phyloP scores from a whole-genome alignment of 2,113 vertebrate genomes.

The Edolisoma coerulescens region DNA sequence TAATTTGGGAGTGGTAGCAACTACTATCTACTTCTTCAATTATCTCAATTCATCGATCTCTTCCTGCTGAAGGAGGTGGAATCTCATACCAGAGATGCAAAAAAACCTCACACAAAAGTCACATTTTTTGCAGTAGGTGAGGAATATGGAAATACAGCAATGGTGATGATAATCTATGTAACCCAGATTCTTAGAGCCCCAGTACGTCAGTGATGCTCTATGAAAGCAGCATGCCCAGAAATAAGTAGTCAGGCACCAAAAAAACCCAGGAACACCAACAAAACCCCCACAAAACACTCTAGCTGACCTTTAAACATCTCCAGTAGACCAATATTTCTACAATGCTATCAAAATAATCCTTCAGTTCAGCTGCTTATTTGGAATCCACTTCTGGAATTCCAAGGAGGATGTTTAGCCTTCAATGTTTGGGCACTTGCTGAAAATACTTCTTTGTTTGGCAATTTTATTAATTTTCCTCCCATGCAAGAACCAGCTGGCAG shows the following conservation, averaged over 20 bases:
- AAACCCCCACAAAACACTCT: background rate
- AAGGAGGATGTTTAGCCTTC: background rate
- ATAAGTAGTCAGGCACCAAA: background rate
- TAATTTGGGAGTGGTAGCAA: background rate
- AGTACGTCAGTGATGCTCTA: accelerated
- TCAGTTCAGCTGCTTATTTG: background rate
- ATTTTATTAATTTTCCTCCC: background rate
- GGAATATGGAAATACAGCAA: background rate
- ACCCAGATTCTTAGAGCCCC: background rate
- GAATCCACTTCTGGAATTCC: background rate
- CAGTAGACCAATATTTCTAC: background rate
- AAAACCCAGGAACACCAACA: background rate
- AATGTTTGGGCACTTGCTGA: background rate
- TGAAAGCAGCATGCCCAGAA: background rate
- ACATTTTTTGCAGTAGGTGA: background rate
- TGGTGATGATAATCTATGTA: background rate
- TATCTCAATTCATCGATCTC: background rate
- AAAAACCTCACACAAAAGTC: background rate
- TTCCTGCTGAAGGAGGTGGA: background rate
- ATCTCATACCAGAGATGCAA: background rate
- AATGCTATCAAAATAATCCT: background rate
- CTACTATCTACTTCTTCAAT: background rate
- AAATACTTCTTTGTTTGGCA: background rate
- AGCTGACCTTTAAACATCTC: background rate
- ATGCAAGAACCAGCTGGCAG: background rate